phyloP scores from a whole-genome alignment of 2,888 invertebrate species.

The Sinotaia quadrata region DNA sequence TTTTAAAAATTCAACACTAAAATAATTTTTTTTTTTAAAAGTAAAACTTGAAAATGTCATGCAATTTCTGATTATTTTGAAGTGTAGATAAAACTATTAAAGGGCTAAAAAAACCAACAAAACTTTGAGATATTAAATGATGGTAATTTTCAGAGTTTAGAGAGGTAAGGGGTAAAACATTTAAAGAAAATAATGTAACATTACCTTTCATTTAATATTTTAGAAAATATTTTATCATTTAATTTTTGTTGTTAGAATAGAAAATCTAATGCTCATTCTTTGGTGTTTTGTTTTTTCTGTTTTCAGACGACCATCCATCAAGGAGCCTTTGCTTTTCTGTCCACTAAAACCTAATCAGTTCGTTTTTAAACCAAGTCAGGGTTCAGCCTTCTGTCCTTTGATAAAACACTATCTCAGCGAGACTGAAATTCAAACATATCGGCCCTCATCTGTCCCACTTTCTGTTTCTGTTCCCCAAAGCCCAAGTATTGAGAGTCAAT shows the following conservation, averaged over 20 bases:
- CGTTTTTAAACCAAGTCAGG: conserved; percentile 58
- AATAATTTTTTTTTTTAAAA: too few species aligned
- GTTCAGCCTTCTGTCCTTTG: conserved; percentile 63
- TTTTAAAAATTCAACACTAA: too few species aligned
- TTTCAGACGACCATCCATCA: conserved; percentile 51
- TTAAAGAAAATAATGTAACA: too few species aligned
- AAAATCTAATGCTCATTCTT: background rate
- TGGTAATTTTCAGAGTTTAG: too few species aligned
- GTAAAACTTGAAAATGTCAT: too few species aligned
- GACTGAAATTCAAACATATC: background rate
- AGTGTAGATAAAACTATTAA: too few species aligned
- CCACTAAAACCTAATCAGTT: conserved; percentile 58
- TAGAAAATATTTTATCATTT: background rate
- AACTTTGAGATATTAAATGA: too few species aligned
- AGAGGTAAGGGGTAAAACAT: too few species aligned
- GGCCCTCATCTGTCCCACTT: conserved; percentile 2
- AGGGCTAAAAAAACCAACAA: too few species aligned
- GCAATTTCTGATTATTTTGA: too few species aligned
- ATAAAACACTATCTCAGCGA: conserved; percentile 46
- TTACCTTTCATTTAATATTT: background rate
- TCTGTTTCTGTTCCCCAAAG: background rate
- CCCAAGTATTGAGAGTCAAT: conserved; percentile 2
- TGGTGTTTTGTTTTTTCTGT: background rate
- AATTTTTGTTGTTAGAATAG: background rate
- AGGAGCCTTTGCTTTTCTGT: conserved; percentile 59